Evolutionary conservation across 2,888 invertebrate species (phyloP), one percentile per base, ranked within the genome.

Genomic region (Adelphocoris suturalis): DNA sequence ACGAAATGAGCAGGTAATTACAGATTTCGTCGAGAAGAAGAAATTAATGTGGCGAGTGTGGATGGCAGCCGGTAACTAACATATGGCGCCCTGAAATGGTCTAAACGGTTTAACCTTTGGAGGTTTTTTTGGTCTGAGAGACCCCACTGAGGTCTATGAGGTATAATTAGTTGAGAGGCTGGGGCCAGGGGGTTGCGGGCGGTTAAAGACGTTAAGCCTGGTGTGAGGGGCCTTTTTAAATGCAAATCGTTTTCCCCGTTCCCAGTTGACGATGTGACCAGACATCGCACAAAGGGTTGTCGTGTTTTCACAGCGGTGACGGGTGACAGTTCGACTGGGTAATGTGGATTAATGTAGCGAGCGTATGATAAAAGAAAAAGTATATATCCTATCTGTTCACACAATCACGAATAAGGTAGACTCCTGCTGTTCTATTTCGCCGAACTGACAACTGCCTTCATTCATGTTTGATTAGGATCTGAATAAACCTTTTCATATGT

Each of bases 51-150:
- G 16, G 14, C 14, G 61, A 61, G 68, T 68, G 68, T 68, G 68
- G 23, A 68, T 68, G 68, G 68, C 68, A 68, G 37, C 37, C 37
- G 37, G 68, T 19, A 68, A 68, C 68, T 68, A 68, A 68, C 68
- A 68, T 68, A 68, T 23, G 68, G 68, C 68, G 68, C 68, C 68
- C 68, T 68, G 11, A 68, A 68, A 16, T 23, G 68, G 68, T 68
- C 61, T 61, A 68, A 68, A 68, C 68, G 68, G 68, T 68, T 68
- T 68, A 19, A 61, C 61, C 61, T 61, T 61, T 23, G 9, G 68
- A 7, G 23, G 23, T 68, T 68, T 68, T 68, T 68, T 68, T 23
- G 27, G 23, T n/a, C 23, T 9, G 11, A 23, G 68, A 68, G 68
- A 68, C 23, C 68, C 68, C 68, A 7, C 23, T 23, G 68, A 68